Base-by-base conservation (phyloP, 2,797 vertebrate species). In the Holocentrus rufus region DNA sequence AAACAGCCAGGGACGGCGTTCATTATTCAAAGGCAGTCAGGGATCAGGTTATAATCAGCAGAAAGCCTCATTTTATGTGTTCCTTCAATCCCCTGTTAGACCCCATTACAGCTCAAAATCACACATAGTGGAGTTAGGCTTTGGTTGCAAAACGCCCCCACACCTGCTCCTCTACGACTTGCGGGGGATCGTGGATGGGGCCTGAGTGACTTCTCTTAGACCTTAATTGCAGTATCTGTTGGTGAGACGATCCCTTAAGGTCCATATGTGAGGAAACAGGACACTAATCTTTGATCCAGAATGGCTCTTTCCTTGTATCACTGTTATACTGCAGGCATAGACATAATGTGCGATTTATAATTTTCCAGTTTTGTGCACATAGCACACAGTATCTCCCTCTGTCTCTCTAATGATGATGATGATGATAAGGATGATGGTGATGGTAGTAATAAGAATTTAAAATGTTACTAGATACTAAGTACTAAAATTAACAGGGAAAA, bases 11-110 rank as follows among this genome's bases (percentile, higher is more conserved):
- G 83, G 70, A 83, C 70, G 34, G 58, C 70, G 87, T 96, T 91
- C 92, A 95, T 96, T 95, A 96, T 96, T 96, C 88, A 95, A 86
- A 93, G 85, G 90, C 88, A 70, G 84, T 66, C 75, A 78, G 87
- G 91, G 92, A 94, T 95, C 94, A 88, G 87, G 92, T 95, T 93
- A 90, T 90, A 93, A 93, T 93, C 90, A 90, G 87, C 88, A 90
- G 86, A 94, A 91, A 90, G 84, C 80, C 79, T 72, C 66, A 87
- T 90, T 93, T 91, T 87, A 88, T 89, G 72, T 79, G 83, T 85
- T 92, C 79, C 76, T 71, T 73, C 70, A 80, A 66, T 77, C 64
- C 73, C 72, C 30, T 74, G 50, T 77, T 60, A 74, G 62, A 65
- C 53, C 56, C 53, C 73, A 65, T 81, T 76, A 64, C 80, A 17